phyloP scores from a whole-genome alignment of 1,140 invertebrate genomes.

The Phenacoccus solenopsis region DNA sequence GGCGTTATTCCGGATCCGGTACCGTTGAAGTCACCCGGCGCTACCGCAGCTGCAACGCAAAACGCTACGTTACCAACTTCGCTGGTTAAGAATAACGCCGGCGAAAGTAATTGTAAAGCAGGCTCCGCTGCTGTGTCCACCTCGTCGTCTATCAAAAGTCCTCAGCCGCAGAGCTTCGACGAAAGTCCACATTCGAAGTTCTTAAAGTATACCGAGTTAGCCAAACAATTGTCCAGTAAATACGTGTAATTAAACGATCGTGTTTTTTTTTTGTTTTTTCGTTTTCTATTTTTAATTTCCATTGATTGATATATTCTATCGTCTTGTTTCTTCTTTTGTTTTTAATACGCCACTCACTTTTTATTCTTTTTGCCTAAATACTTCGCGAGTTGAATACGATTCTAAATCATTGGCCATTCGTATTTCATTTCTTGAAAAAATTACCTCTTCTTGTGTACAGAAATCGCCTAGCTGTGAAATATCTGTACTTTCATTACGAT shows the following conservation, averaged over 20 bases:
- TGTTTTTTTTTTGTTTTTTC: neutral
- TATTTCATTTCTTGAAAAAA: too few species aligned
- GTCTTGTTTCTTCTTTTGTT: neutral
- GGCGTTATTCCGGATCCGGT: slow-evolving; percentile 62
- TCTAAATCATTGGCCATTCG: too few species aligned
- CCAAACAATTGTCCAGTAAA: slow-evolving; percentile 90
- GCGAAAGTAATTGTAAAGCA: slow-evolving; percentile 27
- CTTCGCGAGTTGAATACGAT: neutral
- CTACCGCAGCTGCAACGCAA: slow-evolving; percentile 6
- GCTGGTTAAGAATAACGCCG: slow-evolving; percentile 23
- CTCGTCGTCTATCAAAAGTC: slow-evolving; percentile 36
- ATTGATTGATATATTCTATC: neutral
- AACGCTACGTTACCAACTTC: slow-evolving; percentile 17
- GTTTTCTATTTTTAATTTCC: neutral
- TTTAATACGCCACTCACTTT: neutral
- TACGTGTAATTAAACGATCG: slow-evolving; percentile 81
- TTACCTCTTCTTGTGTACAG: too few species aligned
- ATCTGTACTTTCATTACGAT: too few species aligned
- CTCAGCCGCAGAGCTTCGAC: slow-evolving; percentile 49
- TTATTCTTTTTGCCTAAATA: neutral
- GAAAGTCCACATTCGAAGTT: slow-evolving; percentile 93
- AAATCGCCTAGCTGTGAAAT: too few species aligned
- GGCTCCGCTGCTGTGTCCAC: slow-evolving; percentile 30
- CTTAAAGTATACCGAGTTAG: slow-evolving; percentile 90
- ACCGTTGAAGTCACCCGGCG: slow-evolving; percentile 37